Conservation (phyloP, 1,140 invertebrate species). For the Microplitis demolitor region DNA sequence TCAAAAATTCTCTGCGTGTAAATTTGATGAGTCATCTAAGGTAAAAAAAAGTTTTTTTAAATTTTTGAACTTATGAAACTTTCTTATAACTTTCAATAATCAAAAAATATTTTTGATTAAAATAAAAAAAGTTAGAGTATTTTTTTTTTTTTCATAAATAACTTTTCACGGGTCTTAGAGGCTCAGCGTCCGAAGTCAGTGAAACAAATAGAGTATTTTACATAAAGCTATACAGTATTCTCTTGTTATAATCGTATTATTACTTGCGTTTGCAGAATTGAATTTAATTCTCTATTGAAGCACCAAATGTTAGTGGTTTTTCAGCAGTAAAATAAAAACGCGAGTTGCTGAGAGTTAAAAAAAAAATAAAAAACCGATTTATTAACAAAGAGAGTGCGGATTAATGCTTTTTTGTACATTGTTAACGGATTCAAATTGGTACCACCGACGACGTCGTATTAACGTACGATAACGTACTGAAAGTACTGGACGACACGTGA, state of each 20-base stretch:
- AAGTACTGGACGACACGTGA: too few species aligned
- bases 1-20: too few species aligned
- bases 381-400: too few species aligned
- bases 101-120: background rate
- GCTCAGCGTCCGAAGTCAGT: background rate
- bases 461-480: too few species aligned
- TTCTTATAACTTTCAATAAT: too few species aligned
- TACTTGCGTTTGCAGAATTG: background rate
- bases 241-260: constrained; percentile 16
- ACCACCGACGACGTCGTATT: too few species aligned
- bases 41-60: too few species aligned
- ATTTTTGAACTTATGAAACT: too few species aligned
- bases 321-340: background rate
- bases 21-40: too few species aligned
- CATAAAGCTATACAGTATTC: constrained; percentile 1
- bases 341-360: background rate
- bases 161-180: background rate
- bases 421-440: too few species aligned
- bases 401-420: too few species aligned
- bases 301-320: background rate
- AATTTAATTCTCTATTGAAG: constrained; percentile 10
- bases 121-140: background rate
- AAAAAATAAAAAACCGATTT: too few species aligned
- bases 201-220: constrained; percentile 18
- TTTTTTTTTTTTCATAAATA: constrained; percentile 2